phyloP scores from a whole-genome alignment of 2,797 vertebrate genomes.

The Aythya fuligula region DNA sequence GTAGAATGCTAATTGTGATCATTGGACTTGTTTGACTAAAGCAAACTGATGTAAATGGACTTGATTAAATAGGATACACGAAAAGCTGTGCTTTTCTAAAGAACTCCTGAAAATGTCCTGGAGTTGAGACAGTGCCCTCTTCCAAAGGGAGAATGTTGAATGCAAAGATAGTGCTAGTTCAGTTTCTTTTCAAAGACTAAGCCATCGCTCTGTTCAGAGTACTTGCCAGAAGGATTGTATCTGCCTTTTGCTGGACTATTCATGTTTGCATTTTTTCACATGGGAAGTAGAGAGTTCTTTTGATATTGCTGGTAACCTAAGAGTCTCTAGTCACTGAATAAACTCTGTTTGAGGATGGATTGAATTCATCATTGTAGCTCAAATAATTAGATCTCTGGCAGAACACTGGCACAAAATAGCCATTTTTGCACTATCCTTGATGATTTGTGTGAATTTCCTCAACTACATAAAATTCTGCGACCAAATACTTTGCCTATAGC shows the following conservation, averaged over 20 bases:
- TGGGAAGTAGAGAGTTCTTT: background rate
- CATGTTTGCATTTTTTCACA: background rate
- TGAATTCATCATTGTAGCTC: background rate
- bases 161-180: background rate
- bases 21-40: background rate
- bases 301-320: background rate
- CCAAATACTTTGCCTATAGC: slow-evolving; percentile 12
- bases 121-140: background rate
- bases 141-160: background rate
- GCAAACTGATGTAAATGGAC: background rate
- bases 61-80: background rate
- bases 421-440: background rate
- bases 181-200: background rate
- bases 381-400: slow-evolving; percentile 6
- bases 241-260: background rate
- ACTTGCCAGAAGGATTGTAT: background rate
- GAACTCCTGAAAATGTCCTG: background rate
- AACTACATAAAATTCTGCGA: background rate
- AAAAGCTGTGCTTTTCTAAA: background rate
- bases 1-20: background rate
- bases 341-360: background rate
- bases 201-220: background rate
- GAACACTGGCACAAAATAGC: background rate
- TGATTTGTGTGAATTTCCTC: background rate
- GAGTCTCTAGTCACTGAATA: background rate